Conservation (phyloP, 2,888 invertebrate species). For the Omphaloscelis lunosa region DNA sequence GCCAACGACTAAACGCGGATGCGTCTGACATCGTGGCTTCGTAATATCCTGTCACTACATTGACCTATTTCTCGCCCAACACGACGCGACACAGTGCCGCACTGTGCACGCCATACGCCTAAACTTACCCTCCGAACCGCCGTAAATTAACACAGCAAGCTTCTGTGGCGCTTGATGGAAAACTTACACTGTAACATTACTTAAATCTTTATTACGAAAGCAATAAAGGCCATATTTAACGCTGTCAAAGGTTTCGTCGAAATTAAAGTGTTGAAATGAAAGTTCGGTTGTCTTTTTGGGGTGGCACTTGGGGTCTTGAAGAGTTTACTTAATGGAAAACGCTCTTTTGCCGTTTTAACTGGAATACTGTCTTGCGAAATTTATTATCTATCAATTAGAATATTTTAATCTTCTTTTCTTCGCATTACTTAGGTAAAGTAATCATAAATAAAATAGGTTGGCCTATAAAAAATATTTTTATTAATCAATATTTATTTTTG, state of each 20-base stretch:
- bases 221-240: slow-evolving; percentile 87
- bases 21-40: slow-evolving; percentile 85
- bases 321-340: slow-evolving; percentile 77
- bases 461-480: not conserved
- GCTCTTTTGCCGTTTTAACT: slow-evolving; percentile 64
- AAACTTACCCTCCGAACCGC: slow-evolving; percentile 59
- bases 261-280: slow-evolving; percentile 87
- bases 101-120: slow-evolving; percentile 63
- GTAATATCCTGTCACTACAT: slow-evolving; percentile 88
- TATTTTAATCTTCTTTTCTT: slow-evolving; percentile 32
- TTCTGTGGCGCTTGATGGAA: slow-evolving; percentile 69
- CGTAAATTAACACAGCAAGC: slow-evolving; percentile 67
- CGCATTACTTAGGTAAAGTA: not conserved
- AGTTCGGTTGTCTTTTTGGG: slow-evolving; percentile 80
- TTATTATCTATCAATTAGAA: slow-evolving; percentile 50
- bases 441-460: not conserved
- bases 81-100: slow-evolving; percentile 70
- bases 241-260: slow-evolving; percentile 81
- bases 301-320: slow-evolving; percentile 76
- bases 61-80: slow-evolving; percentile 80
- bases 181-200: slow-evolving; percentile 74
- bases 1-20: slow-evolving; percentile 81
- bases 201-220: slow-evolving; percentile 86
- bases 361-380: slow-evolving; percentile 53
- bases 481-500: too few species aligned